A percentile compares a stretch with the other conserved stretches of the same genome.
Conservation (phyloP, 2,797 vertebrate genomes). For the Myotis pilosus region DNA sequence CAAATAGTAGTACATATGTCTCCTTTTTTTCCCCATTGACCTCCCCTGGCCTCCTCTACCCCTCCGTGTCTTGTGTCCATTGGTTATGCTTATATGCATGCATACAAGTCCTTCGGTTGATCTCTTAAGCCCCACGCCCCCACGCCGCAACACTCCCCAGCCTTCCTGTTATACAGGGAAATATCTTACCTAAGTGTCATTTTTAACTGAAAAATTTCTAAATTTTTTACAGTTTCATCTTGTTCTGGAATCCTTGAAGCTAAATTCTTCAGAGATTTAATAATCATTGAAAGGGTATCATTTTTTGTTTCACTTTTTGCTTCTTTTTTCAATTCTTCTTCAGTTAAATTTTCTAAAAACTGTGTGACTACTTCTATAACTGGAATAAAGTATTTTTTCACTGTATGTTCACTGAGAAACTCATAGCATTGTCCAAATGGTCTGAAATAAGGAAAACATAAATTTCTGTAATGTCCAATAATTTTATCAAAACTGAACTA, state of each 20-base stretch:
- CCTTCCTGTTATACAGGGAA: neutral
- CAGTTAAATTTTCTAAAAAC: too few species aligned
- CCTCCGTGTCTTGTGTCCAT: too few species aligned
- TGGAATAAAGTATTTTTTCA: constrained; percentile 99
- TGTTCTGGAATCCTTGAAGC: constrained; percentile 98
- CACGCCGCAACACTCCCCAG: too few species aligned
- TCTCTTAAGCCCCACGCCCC: too few species aligned
- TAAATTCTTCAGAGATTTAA: constrained; percentile 99
- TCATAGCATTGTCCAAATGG: constrained; percentile 99
- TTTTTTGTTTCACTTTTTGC: constrained; percentile 99
- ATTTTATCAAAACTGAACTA: constrained; percentile 8
- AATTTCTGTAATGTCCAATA: constrained; percentile 14
- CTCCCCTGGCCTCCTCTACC: too few species aligned
- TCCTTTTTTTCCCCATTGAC: too few species aligned
- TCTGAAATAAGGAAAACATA: constrained; percentile 83
- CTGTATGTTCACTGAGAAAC: constrained; percentile 98
- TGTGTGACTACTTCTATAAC: constrained; percentile 93
- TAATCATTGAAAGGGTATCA: constrained; percentile 99
- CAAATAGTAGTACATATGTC: too few species aligned
- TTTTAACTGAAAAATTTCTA: constrained; percentile 99
- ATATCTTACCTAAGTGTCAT: constrained; percentile 99
- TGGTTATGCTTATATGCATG: too few species aligned
- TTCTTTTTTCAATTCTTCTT: constrained; percentile 99
- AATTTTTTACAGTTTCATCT: constrained; percentile 99
- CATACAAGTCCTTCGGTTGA: too few species aligned